A percentile compares a stretch with the other conserved stretches of the same genome.
Evolutionary conservation across 2,113 vertebrate genomes (phyloP).

Genomic region (Cacatua alba): DNA sequence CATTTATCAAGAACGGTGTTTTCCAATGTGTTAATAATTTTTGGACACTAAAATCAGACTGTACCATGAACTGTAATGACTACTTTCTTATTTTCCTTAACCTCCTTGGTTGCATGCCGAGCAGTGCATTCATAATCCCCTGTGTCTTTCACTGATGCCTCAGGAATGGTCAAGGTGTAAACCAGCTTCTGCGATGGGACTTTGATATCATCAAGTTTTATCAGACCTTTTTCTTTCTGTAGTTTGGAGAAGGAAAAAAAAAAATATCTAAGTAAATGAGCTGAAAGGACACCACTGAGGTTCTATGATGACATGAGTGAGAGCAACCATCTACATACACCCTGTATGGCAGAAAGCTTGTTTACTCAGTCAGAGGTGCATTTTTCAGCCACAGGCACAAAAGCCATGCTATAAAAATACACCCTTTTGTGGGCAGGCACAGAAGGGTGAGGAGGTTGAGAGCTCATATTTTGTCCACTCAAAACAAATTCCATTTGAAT

Average conservation of each 20-base stretch:
- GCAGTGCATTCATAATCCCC: constrained; percentile 93
- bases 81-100: constrained; percentile 85
- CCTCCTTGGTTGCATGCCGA: constrained; percentile 83
- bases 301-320: background rate
- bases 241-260: constrained; percentile 5
- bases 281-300: background rate
- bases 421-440: background rate
- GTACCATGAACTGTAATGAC: constrained; percentile 89
- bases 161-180: constrained; percentile 88
- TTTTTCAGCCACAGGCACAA: background rate
- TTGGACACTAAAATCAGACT: constrained; percentile 27
- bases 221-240: constrained; percentile 77
- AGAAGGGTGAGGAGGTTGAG: background rate
- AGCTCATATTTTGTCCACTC: background rate
- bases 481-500: background rate
- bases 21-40: background rate
- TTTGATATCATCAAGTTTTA: constrained; percentile 78
- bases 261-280: background rate
- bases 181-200: constrained; percentile 76
- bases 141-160: constrained; percentile 89
- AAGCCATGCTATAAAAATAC: background rate
- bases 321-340: background rate
- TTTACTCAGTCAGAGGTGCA: background rate
- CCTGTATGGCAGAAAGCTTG: background rate
- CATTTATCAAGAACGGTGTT: background rate